Evolutionary conservation across 2,113 vertebrate genomes (phyloP).

Genomic region (Erythrocebus patas): DNA sequence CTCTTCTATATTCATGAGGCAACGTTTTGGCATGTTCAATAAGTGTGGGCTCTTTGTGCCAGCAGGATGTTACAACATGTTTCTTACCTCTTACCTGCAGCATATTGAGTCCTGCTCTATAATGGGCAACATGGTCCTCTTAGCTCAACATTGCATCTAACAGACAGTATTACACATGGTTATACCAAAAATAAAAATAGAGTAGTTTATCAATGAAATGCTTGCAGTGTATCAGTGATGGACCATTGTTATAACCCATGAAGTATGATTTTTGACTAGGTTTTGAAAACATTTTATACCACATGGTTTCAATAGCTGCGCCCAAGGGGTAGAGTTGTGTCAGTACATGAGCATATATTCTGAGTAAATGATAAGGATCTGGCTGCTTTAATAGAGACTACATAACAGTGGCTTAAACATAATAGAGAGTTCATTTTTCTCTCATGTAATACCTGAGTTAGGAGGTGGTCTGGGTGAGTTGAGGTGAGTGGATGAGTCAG

Average conservation of each 20-base stretch:
- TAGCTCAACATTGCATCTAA: background rate
- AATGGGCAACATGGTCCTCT: background rate
- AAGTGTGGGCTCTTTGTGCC: background rate
- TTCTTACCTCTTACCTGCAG: slow-evolving; percentile 9
- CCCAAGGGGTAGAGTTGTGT: background rate
- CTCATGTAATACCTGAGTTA: background rate
- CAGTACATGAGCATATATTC: background rate
- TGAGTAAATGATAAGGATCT: background rate
- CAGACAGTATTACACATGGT: background rate
- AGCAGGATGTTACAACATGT: background rate
- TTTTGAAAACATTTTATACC: slow-evolving; percentile 19
- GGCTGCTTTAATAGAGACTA: background rate
- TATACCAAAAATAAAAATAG: background rate
- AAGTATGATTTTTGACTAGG: background rate
- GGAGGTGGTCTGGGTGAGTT: background rate
- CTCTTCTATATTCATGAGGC: background rate
- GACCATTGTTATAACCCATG: background rate
- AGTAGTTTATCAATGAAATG: background rate
- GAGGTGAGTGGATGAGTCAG: background rate
- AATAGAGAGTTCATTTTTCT: background rate
- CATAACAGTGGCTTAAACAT: background rate
- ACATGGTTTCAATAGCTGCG: background rate
- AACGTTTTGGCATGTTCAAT: background rate
- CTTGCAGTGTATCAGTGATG: background rate
- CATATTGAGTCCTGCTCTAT: background rate